Conservation (phyloP, 2,888 invertebrate species). For the Molanna angustata region DNA sequence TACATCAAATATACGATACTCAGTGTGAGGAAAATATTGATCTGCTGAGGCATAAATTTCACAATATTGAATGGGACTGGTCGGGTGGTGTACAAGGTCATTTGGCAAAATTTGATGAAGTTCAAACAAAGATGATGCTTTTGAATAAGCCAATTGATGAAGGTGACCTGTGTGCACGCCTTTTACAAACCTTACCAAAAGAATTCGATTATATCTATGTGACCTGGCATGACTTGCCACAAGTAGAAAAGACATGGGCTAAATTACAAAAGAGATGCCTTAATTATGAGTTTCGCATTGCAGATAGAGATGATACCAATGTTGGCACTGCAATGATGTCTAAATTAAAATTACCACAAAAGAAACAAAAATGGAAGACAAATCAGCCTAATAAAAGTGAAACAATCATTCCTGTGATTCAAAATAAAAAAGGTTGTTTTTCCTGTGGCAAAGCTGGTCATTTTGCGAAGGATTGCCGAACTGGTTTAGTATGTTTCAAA, state of each 20-base stretch:
- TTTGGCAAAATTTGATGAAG: too few relatives aligned
- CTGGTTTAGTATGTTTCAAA: neutral
- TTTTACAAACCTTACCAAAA: neutral
- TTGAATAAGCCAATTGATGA: neutral
- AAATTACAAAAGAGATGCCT: constrained; percentile 1
- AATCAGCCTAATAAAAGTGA: neutral
- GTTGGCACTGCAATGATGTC: too few relatives aligned
- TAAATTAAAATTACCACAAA: too few relatives aligned
- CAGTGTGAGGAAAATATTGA: too few relatives aligned
- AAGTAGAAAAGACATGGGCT: constrained; percentile 1
- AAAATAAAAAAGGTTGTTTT: neutral
- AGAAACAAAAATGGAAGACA: too few relatives aligned
- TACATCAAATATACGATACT: too few relatives aligned
- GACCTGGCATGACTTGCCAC: too few relatives aligned
- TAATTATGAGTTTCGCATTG: neutral
- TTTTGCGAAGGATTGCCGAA: neutral
- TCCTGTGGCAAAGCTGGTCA: neutral
- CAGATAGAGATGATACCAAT: neutral
- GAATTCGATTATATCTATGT: constrained; percentile 1
- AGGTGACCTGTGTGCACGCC: neutral
- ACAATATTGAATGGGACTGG: neutral
- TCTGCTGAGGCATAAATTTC: neutral
- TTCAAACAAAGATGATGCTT: constrained; percentile 1
- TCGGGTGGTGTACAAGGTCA: neutral
- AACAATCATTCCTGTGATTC: too few relatives aligned